A percentile compares a stretch with the other conserved stretches of the same genome.
phyloP scores from a whole-genome alignment of 1,140 invertebrate species.

The Drosophila funebris region DNA sequence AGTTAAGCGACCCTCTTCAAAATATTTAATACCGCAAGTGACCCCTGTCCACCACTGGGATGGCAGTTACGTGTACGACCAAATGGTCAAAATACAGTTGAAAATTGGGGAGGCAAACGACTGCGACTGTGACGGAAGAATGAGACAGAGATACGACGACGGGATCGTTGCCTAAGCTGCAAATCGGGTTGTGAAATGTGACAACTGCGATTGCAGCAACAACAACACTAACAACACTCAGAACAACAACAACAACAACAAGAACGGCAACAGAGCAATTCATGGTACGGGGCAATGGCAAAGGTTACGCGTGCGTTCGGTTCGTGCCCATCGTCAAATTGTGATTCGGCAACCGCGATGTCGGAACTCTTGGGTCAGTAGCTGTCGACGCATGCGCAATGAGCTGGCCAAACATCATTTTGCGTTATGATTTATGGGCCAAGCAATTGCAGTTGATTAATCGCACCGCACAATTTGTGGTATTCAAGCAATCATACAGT shows the following conservation, averaged over 20 bases:
- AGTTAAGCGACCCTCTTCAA: constrained; percentile 72
- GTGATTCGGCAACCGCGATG: constrained; percentile 10
- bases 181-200: constrained; percentile 41
- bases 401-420: constrained; percentile 27
- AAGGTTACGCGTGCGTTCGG: constrained; percentile 74
- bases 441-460: constrained; percentile 44
- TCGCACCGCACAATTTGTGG: constrained; percentile 19
- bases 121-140: no score
- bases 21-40: constrained; percentile 80
- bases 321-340: constrained; percentile 57
- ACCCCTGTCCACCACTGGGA: constrained; percentile 62
- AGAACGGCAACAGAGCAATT: not conserved
- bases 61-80: not conserved
- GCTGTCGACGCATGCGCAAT: constrained; percentile 59
- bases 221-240: not conserved
- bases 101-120: constrained; percentile 21
- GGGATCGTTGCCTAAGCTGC: constrained; percentile 17
- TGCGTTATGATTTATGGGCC: constrained; percentile 58
- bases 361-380: constrained; percentile 42
- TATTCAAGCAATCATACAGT: not conserved
- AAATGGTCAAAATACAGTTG: constrained; percentile 57
- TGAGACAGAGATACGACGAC: no score
- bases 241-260: constrained; percentile 5
- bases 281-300: constrained; percentile 39
- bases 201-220: constrained; percentile 33